Percentiles rank a stretch among this genome's conserved stretches.
Conservation (phyloP, 2,797 vertebrate genomes). For the Sphaeramia orbicularis region DNA sequence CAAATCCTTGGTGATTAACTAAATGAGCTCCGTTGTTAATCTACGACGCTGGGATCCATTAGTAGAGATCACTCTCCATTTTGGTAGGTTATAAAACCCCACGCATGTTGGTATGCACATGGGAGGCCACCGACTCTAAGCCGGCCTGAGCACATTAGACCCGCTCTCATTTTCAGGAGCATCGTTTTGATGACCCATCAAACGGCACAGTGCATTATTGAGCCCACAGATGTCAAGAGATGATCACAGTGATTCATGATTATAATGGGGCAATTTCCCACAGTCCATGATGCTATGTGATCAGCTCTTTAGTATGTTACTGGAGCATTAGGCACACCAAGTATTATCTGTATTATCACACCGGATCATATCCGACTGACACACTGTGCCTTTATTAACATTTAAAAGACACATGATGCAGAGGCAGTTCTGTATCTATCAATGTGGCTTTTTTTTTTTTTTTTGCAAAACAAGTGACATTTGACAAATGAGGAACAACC, state of each 20-base stretch:
- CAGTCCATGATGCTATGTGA: not conserved
- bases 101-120: constrained; percentile 9
- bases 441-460: too few relatives aligned
- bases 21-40: constrained; percentile 70
- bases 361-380: not conserved
- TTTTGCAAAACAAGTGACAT: too few relatives aligned
- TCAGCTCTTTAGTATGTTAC: not conserved
- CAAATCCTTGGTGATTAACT: constrained; percentile 71
- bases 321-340: not conserved
- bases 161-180: constrained; percentile 27
- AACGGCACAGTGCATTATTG: constrained; percentile 4
- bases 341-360: constrained; percentile 1
- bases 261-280: constrained; percentile 3
- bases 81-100: constrained; percentile 31
- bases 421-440: too few relatives aligned
- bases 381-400: too few relatives aligned
- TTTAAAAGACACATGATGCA: too few relatives aligned
- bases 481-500: too few relatives aligned
- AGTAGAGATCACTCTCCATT: constrained; percentile 49
- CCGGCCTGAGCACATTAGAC: not conserved
- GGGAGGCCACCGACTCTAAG: constrained; percentile 14
- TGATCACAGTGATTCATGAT: constrained; percentile 45
- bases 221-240: constrained; percentile 34
- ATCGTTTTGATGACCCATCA: constrained; percentile 22
- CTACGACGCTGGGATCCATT: constrained; percentile 63